A percentile compares a stretch with the other conserved stretches of the same genome.
phyloP scores from a whole-genome alignment of 2,888 invertebrate species.

The Eristalis intricaria region DNA sequence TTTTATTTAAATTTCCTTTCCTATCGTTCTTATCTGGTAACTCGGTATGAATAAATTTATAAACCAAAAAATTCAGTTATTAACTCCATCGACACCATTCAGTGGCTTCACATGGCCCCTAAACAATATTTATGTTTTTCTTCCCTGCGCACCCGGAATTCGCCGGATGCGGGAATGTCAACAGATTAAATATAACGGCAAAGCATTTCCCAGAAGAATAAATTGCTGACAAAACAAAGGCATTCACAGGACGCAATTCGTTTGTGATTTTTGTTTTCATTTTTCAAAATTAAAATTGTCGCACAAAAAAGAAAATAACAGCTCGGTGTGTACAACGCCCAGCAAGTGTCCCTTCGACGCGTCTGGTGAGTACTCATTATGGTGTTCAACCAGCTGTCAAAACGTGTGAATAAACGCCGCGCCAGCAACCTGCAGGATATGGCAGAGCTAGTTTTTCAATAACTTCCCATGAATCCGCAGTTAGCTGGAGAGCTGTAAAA shows the following conservation, averaged over 20 bases:
- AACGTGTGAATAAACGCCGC: not conserved
- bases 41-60: no score
- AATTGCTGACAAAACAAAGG: not conserved
- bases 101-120: not conserved
- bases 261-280: no score
- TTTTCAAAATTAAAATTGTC: no score
- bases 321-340: not conserved
- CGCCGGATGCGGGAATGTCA: not conserved
- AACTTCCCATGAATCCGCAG: slow-evolving; percentile 8
- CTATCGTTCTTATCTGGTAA: no score
- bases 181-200: not conserved
- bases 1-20: no score
- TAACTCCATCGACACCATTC: no score
- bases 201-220: not conserved
- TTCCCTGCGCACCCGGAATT: not conserved
- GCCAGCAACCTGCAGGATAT: not conserved
- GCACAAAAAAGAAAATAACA: no score
- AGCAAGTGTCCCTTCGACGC: slow-evolving; percentile 3
- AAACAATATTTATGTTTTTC: not conserved
- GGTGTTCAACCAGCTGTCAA: slow-evolving; percentile 17
- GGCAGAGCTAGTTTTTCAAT: not conserved
- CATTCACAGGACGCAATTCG: not conserved
- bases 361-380: not conserved
- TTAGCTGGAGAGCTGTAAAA: slow-evolving; percentile 17
- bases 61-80: no score